A percentile compares a stretch with the other conserved stretches of the same genome.
phyloP scores from a whole-genome alignment of 2,888 invertebrate species.

The Ochropleura plecta region DNA sequence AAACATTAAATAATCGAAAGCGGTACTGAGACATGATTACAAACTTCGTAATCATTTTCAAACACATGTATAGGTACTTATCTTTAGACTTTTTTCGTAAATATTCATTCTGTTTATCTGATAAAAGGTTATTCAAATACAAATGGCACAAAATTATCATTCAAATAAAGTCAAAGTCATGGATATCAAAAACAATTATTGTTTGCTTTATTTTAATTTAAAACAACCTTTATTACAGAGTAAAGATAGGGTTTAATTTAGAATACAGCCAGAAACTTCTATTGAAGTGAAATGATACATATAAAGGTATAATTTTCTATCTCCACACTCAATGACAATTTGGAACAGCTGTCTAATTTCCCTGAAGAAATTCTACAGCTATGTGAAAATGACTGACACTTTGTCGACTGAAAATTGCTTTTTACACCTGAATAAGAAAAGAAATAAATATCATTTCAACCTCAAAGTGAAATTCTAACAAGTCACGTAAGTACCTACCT shows the following conservation, averaged over 20 bases:
- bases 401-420: constrained; percentile 31
- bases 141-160: too few relatives aligned
- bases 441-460: constrained; percentile 10
- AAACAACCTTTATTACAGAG: background rate
- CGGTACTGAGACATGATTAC: too few relatives aligned
- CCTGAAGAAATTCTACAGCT: constrained; percentile 45
- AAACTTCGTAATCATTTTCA: too few relatives aligned
- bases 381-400: constrained; percentile 39
- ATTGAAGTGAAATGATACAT: constrained; percentile 13
- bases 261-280: background rate
- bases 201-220: too few relatives aligned
- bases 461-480: constrained; percentile 4
- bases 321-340: constrained; percentile 26
- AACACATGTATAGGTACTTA: too few relatives aligned
- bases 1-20: too few relatives aligned
- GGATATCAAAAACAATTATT: too few relatives aligned
- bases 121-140: too few relatives aligned
- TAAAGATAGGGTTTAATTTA: constrained; percentile 1
- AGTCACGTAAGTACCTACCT: constrained; percentile 9
- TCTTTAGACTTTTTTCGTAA: too few relatives aligned
- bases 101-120: too few relatives aligned
- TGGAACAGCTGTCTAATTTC: constrained; percentile 38
- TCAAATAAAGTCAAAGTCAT: too few relatives aligned
- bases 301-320: constrained; percentile 26
- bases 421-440: constrained; percentile 17